phyloP scores from a whole-genome alignment of 2,888 invertebrate species.

The Zelleria hepariella region DNA sequence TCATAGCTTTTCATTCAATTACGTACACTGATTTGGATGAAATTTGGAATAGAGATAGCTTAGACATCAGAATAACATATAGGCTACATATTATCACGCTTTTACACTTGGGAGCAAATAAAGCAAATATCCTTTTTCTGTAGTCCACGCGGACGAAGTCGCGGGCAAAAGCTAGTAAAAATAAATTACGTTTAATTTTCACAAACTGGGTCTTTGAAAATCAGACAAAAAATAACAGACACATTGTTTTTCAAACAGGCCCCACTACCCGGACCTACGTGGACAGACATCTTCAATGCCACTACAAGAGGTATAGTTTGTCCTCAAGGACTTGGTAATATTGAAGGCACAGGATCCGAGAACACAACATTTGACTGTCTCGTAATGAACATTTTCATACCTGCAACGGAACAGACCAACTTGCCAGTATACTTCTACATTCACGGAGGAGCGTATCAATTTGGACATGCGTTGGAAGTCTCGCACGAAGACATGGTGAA shows the following conservation, averaged over 20 bases:
- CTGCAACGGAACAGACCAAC: neutral
- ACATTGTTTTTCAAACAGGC: slow-evolving; percentile 4
- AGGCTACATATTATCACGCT: no score
- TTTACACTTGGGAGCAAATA: no score
- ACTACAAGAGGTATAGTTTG: slow-evolving; percentile 2
- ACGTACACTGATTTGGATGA: no score
- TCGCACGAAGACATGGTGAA: neutral
- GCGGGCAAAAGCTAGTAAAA: no score
- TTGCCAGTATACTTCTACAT: slow-evolving; percentile 6
- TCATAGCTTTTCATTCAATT: no score
- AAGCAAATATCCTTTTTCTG: no score
- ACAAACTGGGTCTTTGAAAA: neutral
- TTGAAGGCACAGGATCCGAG: neutral
- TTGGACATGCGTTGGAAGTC: neutral
- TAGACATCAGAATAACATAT: no score
- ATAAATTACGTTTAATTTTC: neutral
- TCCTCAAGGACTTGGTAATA: neutral
- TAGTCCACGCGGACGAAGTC: no score
- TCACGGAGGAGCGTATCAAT: slow-evolving; percentile 7
- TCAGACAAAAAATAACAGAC: neutral
- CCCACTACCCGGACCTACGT: slow-evolving; percentile 3
- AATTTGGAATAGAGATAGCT: no score
- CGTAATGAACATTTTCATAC: slow-evolving; percentile 6
- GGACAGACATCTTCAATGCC: slow-evolving; percentile 5
- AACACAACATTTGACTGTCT: slow-evolving; percentile 1